Evolutionary conservation across 92 coral and sea anemone genomes (phyloP).

Genomic region (Siderastrea radians): DNA sequence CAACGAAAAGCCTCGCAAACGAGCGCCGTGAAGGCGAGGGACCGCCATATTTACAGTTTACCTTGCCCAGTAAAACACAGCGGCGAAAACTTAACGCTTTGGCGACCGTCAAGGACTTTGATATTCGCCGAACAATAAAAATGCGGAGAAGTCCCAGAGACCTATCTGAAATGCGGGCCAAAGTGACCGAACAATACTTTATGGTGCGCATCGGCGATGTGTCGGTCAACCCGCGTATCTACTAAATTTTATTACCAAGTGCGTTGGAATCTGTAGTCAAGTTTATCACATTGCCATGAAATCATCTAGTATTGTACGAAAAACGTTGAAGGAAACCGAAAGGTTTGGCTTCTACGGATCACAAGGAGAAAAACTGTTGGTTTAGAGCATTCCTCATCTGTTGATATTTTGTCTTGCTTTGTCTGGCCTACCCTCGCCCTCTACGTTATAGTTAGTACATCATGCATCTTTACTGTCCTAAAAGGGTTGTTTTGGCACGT

Average conservation of each 20-base stretch:
- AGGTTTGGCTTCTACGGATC: constrained; percentile 5
- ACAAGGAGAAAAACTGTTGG: background rate
- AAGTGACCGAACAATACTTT: background rate
- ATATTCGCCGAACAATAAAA: background rate
- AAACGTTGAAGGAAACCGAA: background rate
- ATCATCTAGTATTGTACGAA: background rate
- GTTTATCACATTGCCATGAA: background rate
- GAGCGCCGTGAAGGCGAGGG: background rate
- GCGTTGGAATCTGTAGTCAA: background rate
- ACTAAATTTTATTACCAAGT: background rate
- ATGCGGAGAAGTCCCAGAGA: background rate
- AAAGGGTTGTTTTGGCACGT: background rate
- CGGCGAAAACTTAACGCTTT: background rate
- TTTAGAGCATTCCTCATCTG: background rate
- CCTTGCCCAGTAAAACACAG: background rate
- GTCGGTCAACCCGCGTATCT: background rate
- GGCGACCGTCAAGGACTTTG: background rate
- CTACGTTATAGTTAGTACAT: background rate
- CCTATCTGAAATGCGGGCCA: background rate
- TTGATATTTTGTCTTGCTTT: constrained; percentile 31
- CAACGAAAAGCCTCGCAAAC: background rate
- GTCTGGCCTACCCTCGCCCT: background rate
- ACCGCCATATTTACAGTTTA: background rate
- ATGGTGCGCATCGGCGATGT: constrained; percentile 12
- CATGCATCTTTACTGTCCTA: no score